These are phyloP conservation scores for Alectura lathami DNA, from an alignment of 2,113 vertebrate genomes.

Conservation along the genomic window DNA sequence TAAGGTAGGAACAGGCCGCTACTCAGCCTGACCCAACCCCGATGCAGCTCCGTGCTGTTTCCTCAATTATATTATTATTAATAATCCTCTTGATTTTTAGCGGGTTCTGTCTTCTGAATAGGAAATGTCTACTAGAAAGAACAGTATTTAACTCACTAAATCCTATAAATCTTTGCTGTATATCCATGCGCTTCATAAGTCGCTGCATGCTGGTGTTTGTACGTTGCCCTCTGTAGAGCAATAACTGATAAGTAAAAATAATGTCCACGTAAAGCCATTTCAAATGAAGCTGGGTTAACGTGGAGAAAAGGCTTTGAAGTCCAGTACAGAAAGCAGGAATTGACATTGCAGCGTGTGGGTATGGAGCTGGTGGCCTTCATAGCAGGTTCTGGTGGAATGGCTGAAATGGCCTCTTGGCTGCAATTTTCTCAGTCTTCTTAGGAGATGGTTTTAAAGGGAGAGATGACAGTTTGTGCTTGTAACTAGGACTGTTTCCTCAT, in stretches of 20 bases:
- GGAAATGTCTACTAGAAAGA: not conserved
- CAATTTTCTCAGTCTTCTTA: not conserved
- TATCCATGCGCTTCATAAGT: not conserved
- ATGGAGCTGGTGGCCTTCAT: not conserved
- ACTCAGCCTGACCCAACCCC: not conserved
- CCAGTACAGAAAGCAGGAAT: not conserved
- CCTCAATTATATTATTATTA: not conserved
- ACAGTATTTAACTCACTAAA: not conserved
- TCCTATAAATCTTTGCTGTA: not conserved
- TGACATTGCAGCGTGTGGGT: not conserved
- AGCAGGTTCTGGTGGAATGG: not conserved
- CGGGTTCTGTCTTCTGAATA: not conserved
- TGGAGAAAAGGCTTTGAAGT: not conserved
- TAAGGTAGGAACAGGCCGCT: too few relatives aligned
- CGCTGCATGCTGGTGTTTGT: not conserved
- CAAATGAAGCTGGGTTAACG: not conserved
- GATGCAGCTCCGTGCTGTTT: not conserved
- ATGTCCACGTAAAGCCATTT: not conserved
- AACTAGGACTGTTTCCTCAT: not conserved
- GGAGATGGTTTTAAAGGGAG: not conserved
- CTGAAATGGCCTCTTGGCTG: not conserved
- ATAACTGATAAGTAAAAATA: not conserved
- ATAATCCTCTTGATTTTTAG: not conserved
- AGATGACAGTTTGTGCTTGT: not conserved
- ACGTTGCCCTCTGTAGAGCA: not conserved